phyloP scores from a whole-genome alignment of 1,140 invertebrate genomes.

The Achroia grisella region DNA sequence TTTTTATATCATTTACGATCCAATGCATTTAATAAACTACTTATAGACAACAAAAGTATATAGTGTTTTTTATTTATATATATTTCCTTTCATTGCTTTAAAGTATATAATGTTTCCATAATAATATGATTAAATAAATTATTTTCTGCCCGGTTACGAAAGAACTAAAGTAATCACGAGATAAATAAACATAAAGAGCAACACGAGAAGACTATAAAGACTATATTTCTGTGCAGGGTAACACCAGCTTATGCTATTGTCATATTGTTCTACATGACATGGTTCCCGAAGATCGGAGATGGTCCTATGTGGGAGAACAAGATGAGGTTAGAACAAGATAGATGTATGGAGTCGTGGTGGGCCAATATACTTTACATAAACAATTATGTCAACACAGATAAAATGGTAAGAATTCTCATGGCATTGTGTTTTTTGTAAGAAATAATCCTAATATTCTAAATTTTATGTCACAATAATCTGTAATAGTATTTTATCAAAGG shows the following conservation, averaged over 20 bases:
- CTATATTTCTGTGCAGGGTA: slow-evolving; percentile 71
- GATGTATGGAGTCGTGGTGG: slow-evolving; percentile 87
- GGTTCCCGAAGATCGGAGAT: slow-evolving; percentile 77
- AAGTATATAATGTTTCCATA: no score
- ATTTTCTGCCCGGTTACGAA: no score
- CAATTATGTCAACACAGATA: slow-evolving; percentile 83
- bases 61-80: no score
- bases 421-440: not conserved
- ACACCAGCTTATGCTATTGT: slow-evolving; percentile 81
- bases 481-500: no score
- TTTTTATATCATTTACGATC: no score
- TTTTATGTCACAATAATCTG: no score
- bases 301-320: slow-evolving; percentile 80
- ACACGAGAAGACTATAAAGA: not conserved
- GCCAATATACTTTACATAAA: slow-evolving; percentile 89
- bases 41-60: no score
- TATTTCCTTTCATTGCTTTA: no score
- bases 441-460: no score
- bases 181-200: not conserved
- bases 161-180: no score
- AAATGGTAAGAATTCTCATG: slow-evolving; percentile 71
- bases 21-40: no score
- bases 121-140: no score
- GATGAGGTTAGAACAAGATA: slow-evolving; percentile 75
- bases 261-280: slow-evolving; percentile 81